phyloP scores from a whole-genome alignment of 2,113 vertebrate species.

The Bufo bufo region DNA sequence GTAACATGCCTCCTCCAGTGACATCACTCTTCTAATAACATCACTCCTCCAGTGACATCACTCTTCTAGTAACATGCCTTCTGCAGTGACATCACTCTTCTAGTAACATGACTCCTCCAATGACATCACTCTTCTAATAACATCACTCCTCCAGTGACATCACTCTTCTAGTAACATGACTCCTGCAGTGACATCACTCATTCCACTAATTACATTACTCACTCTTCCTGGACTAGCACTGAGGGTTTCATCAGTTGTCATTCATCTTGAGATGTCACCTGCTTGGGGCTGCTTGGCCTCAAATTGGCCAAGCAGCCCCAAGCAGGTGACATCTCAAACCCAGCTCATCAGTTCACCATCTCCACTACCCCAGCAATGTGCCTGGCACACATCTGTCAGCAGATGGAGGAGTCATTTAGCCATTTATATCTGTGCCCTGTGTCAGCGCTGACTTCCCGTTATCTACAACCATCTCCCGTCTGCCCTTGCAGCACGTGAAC shows the following conservation, averaged over 20 bases:
- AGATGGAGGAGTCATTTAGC: background rate
- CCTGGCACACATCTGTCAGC: background rate
- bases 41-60: background rate
- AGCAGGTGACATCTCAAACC: background rate
- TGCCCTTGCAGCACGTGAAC: conserved; percentile 19
- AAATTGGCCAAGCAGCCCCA: no score
- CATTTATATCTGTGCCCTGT: background rate
- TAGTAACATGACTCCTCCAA: no score
- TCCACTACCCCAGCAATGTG: background rate
- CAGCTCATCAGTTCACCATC: background rate
- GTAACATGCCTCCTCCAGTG: no score
- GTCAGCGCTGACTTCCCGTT: background rate
- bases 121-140: background rate
- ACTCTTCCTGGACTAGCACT: background rate
- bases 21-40: background rate
- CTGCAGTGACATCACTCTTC: no score
- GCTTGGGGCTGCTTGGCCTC: no score
- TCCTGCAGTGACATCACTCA: background rate
- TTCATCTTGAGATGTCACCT: no score
- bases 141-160: background rate
- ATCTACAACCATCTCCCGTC: background rate
- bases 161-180: background rate
- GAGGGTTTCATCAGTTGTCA: no score
- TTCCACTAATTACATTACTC: background rate
- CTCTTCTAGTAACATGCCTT: background rate